Evolutionary conservation across 2,797 vertebrate genomes (phyloP), one percentile per base, ranked within the genome.

Genomic region (Gymnoscopelus microlampas): DNA sequence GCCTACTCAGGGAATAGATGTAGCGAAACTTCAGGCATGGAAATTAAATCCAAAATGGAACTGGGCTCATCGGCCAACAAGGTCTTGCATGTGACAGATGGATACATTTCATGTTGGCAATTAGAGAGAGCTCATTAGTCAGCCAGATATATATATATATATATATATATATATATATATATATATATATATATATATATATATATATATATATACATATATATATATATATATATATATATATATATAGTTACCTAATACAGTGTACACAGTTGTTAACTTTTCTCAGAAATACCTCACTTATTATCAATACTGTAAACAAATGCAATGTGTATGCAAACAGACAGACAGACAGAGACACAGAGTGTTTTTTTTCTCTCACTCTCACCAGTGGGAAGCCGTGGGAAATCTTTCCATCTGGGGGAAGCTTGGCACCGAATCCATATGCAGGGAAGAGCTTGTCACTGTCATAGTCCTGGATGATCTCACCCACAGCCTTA

Each of bases 381-480:
- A 63, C 19, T 76, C 89, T 10, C 91, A 97, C 96, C 96, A 97
- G 87, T 60, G 96, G 95, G 75, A 97, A 97, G 75, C 94, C 96
- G 75, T 97, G 96, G 78, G 96, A 97, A 82, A 97, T 96, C 83
- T 96, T 95, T 74, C 96, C 96, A 0, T 97, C 96, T 0, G 96
- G 96, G 23, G 96, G 96, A 66, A 97, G 86, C 87, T 96, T 97
- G 72, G 96, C 96, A 1, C 96, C 96, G 1, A 97, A 97, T 75
- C 96, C 96, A 0, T 96, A 96, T 3, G 96, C 96, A 0, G 96
- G 96, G 84, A 97, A 97, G 80, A 96, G 94, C 83, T 96, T 97
- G 94, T 97, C 96, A 0, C 95, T 97, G 93, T 97, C 96, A 3
- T 97, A 97, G 92, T 97, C 96, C 90, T 97, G 96, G 85, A 97